These are phyloP conservation scores for Burhinus bistriatus DNA, from an alignment of 2,113 vertebrate species.

Conservation along the genomic window DNA sequence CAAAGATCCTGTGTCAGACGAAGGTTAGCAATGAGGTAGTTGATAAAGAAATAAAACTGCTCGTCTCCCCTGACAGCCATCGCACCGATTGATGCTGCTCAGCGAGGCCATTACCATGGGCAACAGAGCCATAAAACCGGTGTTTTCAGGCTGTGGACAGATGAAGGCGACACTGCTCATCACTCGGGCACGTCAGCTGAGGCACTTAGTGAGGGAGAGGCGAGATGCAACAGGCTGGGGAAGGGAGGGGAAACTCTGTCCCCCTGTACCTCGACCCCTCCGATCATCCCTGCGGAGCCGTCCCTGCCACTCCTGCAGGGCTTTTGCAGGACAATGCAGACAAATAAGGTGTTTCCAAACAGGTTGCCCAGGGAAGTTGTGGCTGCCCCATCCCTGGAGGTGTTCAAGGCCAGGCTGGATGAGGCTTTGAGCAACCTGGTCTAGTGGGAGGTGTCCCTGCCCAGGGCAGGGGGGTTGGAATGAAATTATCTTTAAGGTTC, in stretches of 20 bases:
- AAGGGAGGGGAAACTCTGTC: neutral
- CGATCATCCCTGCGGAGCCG: neutral
- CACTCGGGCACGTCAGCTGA: neutral
- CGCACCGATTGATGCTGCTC: neutral
- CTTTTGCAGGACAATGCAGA: neutral
- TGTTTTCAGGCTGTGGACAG: neutral
- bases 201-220: neutral
- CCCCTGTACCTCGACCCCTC: accelerated
- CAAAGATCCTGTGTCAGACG: accelerated
- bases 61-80: neutral
- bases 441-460: too few relatives aligned
- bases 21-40: neutral
- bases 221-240: neutral
- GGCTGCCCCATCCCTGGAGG: too few relatives aligned
- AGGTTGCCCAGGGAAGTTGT: too few relatives aligned
- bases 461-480: too few relatives aligned
- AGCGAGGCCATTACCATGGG: neutral
- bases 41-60: neutral
- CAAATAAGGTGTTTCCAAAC: neutral
- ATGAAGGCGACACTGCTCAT: neutral
- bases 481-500: too few relatives aligned
- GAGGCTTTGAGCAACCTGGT: too few relatives aligned
- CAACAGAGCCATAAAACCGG: accelerated
- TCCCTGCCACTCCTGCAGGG: accelerated
- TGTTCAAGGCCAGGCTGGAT: too few relatives aligned